These are phyloP conservation scores for Silurus lanzhouensis DNA, from an alignment of 2,797 vertebrate species.

Conservation along the genomic window DNA sequence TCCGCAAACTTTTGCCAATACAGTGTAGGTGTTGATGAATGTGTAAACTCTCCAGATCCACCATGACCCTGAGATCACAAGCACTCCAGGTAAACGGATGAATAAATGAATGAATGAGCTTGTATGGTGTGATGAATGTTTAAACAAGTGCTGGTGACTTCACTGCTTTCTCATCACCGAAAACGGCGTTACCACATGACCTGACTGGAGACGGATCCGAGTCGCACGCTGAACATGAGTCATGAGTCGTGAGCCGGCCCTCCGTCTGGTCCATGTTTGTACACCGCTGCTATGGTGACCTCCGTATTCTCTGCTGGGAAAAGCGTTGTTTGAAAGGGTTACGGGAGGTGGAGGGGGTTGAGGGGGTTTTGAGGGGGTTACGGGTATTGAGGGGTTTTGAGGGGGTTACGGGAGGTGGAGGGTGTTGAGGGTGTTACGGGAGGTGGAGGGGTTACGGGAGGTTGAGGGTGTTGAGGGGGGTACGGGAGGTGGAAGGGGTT, in stretches of 20 bases:
- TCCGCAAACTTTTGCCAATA: no score
- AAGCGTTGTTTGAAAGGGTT: neutral
- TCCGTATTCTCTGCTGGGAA: slow-evolving; percentile 35
- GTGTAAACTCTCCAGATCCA: neutral
- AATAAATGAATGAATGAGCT: neutral
- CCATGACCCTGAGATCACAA: neutral
- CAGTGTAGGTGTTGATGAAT: no score
- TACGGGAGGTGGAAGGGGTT: no score
- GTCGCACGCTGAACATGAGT: neutral
- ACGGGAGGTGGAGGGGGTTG: no score
- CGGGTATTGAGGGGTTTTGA: no score
- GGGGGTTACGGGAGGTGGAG: no score
- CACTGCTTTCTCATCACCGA: slow-evolving; percentile 7
- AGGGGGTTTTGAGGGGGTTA: no score
- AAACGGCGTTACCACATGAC: neutral
- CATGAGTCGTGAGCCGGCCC: neutral
- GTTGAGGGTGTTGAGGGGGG: no score
- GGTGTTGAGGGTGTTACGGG: neutral
- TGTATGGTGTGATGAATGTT: neutral
- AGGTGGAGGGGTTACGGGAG: no score
- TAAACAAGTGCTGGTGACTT: neutral
- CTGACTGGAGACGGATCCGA: neutral
- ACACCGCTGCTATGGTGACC: slow-evolving; percentile 38
- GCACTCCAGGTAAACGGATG: neutral
- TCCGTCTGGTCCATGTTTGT: slow-evolving; percentile 26